Evolutionary conservation across 2,113 vertebrate genomes (phyloP).

Genomic region (Euleptes europaea): DNA sequence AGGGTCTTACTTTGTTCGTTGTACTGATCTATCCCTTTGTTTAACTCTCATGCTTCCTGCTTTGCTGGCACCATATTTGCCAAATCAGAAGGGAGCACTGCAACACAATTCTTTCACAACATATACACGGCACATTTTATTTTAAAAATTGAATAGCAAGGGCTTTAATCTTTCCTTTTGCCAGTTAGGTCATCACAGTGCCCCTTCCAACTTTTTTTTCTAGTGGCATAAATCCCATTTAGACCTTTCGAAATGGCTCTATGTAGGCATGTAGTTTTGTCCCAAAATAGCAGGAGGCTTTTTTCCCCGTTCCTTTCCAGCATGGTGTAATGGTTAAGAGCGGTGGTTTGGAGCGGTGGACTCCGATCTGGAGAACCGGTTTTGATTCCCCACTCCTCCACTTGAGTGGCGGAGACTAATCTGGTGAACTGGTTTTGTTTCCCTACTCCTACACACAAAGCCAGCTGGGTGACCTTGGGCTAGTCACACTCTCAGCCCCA

Average conservation of each 20-base stretch:
- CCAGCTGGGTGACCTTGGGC: too few relatives aligned
- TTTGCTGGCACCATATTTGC: too few relatives aligned
- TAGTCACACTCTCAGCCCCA: too few relatives aligned
- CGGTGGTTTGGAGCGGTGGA: too few relatives aligned
- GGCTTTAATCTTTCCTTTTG: not conserved
- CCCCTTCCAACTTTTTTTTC: not conserved
- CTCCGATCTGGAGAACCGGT: too few relatives aligned
- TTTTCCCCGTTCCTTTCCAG: not conserved
- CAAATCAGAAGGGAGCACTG: not conserved
- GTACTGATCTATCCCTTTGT: not conserved
- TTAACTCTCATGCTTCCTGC: not conserved
- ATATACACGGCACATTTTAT: not conserved
- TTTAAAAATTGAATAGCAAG: not conserved
- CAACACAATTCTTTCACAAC: not conserved
- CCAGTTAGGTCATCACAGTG: not conserved
- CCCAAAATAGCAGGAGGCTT: not conserved
- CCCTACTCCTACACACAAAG: too few relatives aligned
- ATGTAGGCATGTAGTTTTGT: not conserved
- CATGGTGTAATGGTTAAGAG: too few relatives aligned
- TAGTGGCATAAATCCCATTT: not conserved
- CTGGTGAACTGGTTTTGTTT: too few relatives aligned
- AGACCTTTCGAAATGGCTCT: not conserved
- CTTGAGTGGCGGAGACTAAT: too few relatives aligned
- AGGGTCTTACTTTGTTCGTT: not conserved
- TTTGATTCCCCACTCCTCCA: too few relatives aligned